phyloP scores from a whole-genome alignment of 1,140 invertebrate species.

The Psilanteris sp. region DNA sequence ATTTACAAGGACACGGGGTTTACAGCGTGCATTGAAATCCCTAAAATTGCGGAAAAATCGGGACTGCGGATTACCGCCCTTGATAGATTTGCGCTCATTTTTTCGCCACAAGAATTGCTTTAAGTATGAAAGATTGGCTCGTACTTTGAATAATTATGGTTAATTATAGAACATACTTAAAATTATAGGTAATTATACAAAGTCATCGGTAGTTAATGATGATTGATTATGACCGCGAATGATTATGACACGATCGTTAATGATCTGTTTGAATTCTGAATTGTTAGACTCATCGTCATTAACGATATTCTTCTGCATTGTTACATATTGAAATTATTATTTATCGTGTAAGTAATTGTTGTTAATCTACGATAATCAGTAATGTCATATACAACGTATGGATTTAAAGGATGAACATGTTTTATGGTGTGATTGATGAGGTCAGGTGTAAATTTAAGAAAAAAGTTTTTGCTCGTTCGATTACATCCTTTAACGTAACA shows the following conservation, averaged over 20 bases:
- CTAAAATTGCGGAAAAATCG: too few species aligned
- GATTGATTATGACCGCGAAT: constrained; percentile 39
- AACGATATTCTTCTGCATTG: constrained; percentile 18
- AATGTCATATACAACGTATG: not conserved
- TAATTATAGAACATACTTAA: constrained; percentile 29
- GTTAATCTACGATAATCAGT: not conserved
- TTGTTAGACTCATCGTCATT: constrained; percentile 32
- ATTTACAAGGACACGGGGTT: too few species aligned
- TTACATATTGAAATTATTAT: constrained; percentile 23
- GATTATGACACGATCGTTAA: constrained; percentile 53
- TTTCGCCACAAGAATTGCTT: too few species aligned
- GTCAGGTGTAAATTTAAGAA: too few species aligned
- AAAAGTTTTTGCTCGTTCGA: too few species aligned
- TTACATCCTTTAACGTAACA: too few species aligned
- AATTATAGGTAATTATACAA: constrained; percentile 53
- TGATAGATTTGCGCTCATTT: too few species aligned
- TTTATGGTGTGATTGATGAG: too few species aligned
- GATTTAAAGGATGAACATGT: not conserved
- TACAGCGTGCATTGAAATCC: too few species aligned
- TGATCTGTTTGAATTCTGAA: constrained; percentile 51
- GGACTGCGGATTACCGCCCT: too few species aligned
- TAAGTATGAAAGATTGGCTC: constrained; percentile 10
- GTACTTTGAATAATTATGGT: constrained; percentile 31
- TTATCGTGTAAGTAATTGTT: constrained; percentile 9
- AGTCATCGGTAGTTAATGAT: constrained; percentile 51